Percentiles rank a stretch among this genome's conserved stretches.
Conservation (phyloP, 1,140 invertebrate genomes). For the Cotesia glomerata region DNA sequence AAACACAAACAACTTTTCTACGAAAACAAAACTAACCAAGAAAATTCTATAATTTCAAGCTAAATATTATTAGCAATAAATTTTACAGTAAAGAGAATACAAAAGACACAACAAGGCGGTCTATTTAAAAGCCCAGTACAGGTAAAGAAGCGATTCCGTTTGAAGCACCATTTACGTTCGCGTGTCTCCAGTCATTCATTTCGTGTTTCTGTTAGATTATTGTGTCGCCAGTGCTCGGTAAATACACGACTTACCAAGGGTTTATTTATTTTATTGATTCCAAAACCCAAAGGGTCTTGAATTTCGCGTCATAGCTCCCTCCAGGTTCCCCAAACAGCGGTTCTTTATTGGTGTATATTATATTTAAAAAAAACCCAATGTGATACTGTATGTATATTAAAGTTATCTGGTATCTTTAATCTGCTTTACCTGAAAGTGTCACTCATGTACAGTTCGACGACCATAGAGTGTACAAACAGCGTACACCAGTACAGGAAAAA, state of each 20-base stretch:
- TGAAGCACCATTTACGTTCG: constrained; percentile 25
- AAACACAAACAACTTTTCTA: too few species aligned
- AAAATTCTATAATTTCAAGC: background rate
- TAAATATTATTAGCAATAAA: background rate
- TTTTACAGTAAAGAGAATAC: background rate
- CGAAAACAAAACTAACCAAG: too few species aligned
- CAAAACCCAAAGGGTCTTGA: background rate
- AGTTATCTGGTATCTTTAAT: constrained; percentile 25
- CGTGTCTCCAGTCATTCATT: constrained; percentile 27
- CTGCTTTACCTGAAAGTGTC: constrained; percentile 10
- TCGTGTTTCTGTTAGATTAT: constrained; percentile 21
- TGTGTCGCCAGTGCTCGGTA: constrained; percentile 14
- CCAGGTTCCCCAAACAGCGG: background rate
- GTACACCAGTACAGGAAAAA: background rate
- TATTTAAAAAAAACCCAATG: too few species aligned
- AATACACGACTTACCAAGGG: constrained; percentile 7
- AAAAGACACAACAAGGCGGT: constrained; percentile 8
- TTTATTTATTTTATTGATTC: constrained; percentile 33
- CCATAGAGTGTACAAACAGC: background rate
- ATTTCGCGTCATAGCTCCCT: constrained; percentile 8
- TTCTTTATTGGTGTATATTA: too few species aligned
- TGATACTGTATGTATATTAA: background rate
- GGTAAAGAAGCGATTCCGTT: constrained; percentile 21
- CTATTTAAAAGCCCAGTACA: background rate
- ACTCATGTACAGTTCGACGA: constrained; percentile 19